Evolutionary conservation across 2,888 invertebrate genomes (phyloP).

Genomic region (Tachina fera): DNA sequence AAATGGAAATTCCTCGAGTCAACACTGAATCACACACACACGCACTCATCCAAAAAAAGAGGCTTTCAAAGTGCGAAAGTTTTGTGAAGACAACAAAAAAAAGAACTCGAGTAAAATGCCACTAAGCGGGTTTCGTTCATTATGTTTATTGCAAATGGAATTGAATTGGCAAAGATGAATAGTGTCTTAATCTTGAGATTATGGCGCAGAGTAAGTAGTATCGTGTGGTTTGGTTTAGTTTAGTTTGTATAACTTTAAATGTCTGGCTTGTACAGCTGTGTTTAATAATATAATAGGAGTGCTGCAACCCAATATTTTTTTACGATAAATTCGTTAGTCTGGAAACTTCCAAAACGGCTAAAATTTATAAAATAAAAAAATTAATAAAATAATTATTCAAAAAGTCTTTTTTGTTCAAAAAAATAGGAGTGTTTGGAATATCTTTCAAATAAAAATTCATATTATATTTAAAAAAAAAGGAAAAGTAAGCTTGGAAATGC

Average conservation of each 20-base stretch:
- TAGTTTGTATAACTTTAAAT: constrained; percentile 18
- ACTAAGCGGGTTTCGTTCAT: constrained; percentile 56
- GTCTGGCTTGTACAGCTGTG: not conserved
- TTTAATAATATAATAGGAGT: too few species aligned
- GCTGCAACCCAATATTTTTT: too few species aligned
- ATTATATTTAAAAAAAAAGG: too few species aligned
- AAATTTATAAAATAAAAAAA: too few species aligned
- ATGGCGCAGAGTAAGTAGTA: constrained; percentile 28
- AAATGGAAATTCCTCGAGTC: constrained; percentile 53
- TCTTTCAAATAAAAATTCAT: too few species aligned
- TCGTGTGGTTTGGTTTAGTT: not conserved
- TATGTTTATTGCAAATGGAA: constrained; percentile 37
- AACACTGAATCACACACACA: constrained; percentile 8
- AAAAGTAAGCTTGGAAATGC: too few species aligned
- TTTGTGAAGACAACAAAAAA: constrained; percentile 31
- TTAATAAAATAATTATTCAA: too few species aligned
- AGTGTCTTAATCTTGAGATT: constrained; percentile 62
- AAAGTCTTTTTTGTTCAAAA: too few species aligned
- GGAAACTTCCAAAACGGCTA: too few species aligned
- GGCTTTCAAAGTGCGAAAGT: constrained; percentile 60
- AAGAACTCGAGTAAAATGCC: constrained; percentile 57
- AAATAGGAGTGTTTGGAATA: too few species aligned
- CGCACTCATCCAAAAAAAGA: constrained; percentile 2
- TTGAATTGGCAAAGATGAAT: constrained; percentile 59
- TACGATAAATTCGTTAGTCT: too few species aligned